Percentiles rank a stretch among this genome's conserved stretches.
Conservation (phyloP, 2,113 vertebrate species). For the Ophiodon elongatus region DNA sequence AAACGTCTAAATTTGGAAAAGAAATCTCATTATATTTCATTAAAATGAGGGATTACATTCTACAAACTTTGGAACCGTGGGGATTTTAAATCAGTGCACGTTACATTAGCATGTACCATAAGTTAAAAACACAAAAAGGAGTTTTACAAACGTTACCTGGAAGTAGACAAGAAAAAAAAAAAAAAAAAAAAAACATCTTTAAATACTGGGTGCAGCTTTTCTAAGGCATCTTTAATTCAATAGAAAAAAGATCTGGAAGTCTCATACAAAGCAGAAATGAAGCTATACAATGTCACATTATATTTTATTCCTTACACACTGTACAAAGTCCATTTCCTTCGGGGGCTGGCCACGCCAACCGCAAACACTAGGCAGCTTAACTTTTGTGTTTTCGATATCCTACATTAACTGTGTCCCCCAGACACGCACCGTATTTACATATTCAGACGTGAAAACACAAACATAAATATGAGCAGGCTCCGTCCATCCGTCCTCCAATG, state of each 20-base stretch:
- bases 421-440: conserved; percentile 74
- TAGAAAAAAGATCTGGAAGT: conserved; percentile 82
- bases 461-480: conserved; percentile 77
- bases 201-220: conserved; percentile 83
- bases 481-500: conserved; percentile 31
- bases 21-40: conserved; percentile 62
- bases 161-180: conserved; percentile 73
- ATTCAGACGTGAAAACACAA: conserved; percentile 70
- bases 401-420: conserved; percentile 72
- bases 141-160: conserved; percentile 80
- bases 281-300: conserved; percentile 81
- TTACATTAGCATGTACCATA: conserved; percentile 73
- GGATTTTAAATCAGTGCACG: conserved; percentile 80
- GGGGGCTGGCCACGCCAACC: conserved; percentile 57
- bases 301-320: conserved; percentile 81
- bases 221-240: conserved; percentile 86
- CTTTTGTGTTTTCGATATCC: conserved; percentile 62
- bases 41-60: conserved; percentile 56
- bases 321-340: conserved; percentile 79
- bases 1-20: conserved; percentile 47
- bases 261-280: conserved; percentile 82
- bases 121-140: conserved; percentile 76
- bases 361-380: conserved; percentile 72
- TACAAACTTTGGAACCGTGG: conserved; percentile 72
- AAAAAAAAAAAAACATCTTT: too few species aligned